A percentile compares a stretch with the other conserved stretches of the same genome.
These are phyloP conservation scores for Acrossocheilus wenchowensis DNA, from an alignment of 2,797 vertebrate species.

Conservation along the genomic window DNA sequence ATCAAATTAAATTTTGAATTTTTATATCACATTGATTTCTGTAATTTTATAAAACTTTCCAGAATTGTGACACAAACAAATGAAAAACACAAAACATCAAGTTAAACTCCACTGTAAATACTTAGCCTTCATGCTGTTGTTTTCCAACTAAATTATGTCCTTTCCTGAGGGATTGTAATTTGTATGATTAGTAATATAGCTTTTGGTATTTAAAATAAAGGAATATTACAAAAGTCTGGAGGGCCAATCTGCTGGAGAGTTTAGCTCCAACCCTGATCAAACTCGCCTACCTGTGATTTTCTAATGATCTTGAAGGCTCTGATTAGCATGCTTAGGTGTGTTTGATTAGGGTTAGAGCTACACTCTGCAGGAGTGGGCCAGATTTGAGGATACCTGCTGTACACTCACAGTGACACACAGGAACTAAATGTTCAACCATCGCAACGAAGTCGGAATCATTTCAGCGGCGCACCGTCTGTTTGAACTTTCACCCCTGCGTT, in stretches of 20 bases:
- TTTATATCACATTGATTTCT: neutral
- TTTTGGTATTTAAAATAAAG: neutral
- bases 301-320: too few relatives aligned
- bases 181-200: neutral
- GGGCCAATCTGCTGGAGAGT: too few relatives aligned
- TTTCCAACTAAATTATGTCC: neutral
- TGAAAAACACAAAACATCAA: neutral
- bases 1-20: neutral
- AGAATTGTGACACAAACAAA: neutral
- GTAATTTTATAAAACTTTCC: neutral
- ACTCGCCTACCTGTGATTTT: too few relatives aligned
- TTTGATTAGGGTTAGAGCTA: too few relatives aligned
- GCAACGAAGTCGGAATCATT: conserved; percentile 59
- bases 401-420: neutral
- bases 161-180: neutral
- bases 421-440: conserved; percentile 40
- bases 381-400: too few relatives aligned
- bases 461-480: conserved; percentile 47
- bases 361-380: too few relatives aligned
- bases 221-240: neutral
- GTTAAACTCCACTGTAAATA: neutral
- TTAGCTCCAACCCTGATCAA: too few relatives aligned
- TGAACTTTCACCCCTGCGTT: conserved; percentile 70
- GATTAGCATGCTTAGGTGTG: too few relatives aligned
- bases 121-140: neutral